Evolutionary conservation across 2,888 invertebrate species (phyloP).

Genomic region (Chrysolina oricalcia): DNA sequence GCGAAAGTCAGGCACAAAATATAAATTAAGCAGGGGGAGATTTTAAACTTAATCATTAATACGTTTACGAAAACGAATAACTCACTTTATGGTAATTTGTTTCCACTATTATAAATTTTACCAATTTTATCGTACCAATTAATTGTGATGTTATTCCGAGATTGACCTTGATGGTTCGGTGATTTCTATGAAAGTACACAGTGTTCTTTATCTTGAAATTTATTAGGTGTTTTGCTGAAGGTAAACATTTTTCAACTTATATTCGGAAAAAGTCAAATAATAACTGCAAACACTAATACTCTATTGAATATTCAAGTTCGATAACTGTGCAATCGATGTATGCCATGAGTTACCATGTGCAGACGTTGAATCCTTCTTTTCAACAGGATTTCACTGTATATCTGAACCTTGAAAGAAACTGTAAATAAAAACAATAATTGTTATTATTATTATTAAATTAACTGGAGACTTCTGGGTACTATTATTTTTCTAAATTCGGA

Average conservation of each 20-base stretch:
- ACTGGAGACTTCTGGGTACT: too few species aligned
- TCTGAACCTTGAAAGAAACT: too few species aligned
- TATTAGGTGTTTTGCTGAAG: neutral
- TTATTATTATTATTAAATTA: too few species aligned
- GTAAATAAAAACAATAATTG: too few species aligned
- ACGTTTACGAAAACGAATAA: slow-evolving; percentile 47
- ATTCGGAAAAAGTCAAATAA: neutral
- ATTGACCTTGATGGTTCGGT: slow-evolving; percentile 2
- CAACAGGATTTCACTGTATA: too few species aligned
- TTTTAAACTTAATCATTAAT: slow-evolving; percentile 60
- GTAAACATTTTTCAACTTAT: too few species aligned
- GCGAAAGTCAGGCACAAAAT: slow-evolving; percentile 62
- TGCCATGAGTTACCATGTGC: too few species aligned
- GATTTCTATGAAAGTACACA: neutral
- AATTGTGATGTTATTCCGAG: slow-evolving; percentile 34
- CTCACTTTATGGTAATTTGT: slow-evolving; percentile 47
- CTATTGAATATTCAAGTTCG: too few species aligned
- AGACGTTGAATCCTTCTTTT: too few species aligned
- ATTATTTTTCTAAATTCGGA: too few species aligned
- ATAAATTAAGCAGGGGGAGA: slow-evolving; percentile 58
- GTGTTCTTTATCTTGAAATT: neutral
- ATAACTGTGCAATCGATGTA: too few species aligned
- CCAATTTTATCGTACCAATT: slow-evolving; percentile 42
- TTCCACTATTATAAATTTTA: slow-evolving; percentile 43
- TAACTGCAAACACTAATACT: too few species aligned